Percentiles rank a stretch among this genome's conserved stretches.
Evolutionary conservation across 2,797 vertebrate genomes (phyloP).

Genomic region (Coregonus ussuriensis): DNA sequence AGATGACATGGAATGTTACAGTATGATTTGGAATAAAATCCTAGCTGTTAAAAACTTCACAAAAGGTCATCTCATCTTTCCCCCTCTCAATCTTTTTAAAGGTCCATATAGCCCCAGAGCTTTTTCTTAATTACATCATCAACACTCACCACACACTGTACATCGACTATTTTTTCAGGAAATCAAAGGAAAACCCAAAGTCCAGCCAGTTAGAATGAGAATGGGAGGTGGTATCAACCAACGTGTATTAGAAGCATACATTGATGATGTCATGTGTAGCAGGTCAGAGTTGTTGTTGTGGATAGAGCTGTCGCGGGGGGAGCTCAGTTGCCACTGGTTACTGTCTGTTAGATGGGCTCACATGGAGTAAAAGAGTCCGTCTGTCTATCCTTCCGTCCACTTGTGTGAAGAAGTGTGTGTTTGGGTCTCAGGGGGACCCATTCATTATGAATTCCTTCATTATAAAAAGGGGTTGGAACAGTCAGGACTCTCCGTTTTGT

Average conservation of each 20-base stretch:
- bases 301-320: neutral
- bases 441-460: conserved; percentile 72
- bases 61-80: conserved; percentile 69
- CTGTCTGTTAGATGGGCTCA: conserved; percentile 34
- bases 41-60: conserved; percentile 88
- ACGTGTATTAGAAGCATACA: conserved; percentile 68
- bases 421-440: conserved; percentile 67
- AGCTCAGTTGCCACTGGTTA: conserved; percentile 43
- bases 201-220: conserved; percentile 69
- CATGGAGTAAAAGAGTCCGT: conserved; percentile 31
- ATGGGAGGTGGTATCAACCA: conserved; percentile 55
- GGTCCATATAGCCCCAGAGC: conserved; percentile 56
- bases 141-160: conserved; percentile 91
- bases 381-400: conserved; percentile 19
- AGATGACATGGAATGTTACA: conserved; percentile 99
- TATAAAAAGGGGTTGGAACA: conserved; percentile 52
- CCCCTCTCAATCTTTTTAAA: conserved; percentile 45
- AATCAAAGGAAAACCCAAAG: conserved; percentile 51
- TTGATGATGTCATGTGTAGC: conserved; percentile 41
- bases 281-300: conserved; percentile 24
- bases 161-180: conserved; percentile 80
- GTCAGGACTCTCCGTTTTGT: conserved; percentile 97
- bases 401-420: conserved; percentile 7
- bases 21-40: conserved; percentile 97
- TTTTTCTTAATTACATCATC: conserved; percentile 81